Evolutionary conservation across 2,888 invertebrate genomes (phyloP).

Genomic region (Parnassius mnemosyne): DNA sequence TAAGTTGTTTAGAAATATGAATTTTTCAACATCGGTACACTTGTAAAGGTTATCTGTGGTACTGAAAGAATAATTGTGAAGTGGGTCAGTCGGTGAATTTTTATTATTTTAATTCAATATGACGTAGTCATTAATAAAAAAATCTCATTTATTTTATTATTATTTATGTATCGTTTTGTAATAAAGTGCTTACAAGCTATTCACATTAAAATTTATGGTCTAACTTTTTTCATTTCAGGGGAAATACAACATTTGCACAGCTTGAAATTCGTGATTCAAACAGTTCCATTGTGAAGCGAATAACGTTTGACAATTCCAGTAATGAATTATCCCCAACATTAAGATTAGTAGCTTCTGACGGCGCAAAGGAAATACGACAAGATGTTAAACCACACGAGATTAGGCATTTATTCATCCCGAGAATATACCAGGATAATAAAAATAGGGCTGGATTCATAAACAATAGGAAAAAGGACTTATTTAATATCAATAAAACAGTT

Average conservation of each 20-base stretch:
- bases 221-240: conserved; percentile 52
- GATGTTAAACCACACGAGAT: conserved; percentile 72
- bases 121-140: too few species aligned
- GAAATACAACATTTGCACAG: conserved; percentile 71
- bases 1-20: too few species aligned
- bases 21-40: too few species aligned
- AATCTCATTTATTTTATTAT: too few species aligned
- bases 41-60: too few species aligned
- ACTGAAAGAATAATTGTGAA: too few species aligned
- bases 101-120: too few species aligned
- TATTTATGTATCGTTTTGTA: too few species aligned
- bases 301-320: conserved; percentile 67
- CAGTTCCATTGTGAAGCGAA: conserved; percentile 61
- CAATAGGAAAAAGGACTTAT: conserved; percentile 57
- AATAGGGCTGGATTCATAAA: conserved; percentile 67
- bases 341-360: conserved; percentile 63
- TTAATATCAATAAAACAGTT: conserved; percentile 46
- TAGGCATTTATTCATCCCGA: conserved; percentile 67
- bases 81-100: too few species aligned
- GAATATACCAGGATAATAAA: conserved; percentile 61
- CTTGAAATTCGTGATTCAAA: conserved; percentile 68
- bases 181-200: too few species aligned
- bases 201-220: too few species aligned
- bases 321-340: conserved; percentile 56
- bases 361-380: conserved; percentile 61